A percentile compares a stretch with the other conserved stretches of the same genome.
These are phyloP conservation scores for Podocnemis expansa DNA, from an alignment of 2,113 vertebrate genomes.

Conservation along the genomic window DNA sequence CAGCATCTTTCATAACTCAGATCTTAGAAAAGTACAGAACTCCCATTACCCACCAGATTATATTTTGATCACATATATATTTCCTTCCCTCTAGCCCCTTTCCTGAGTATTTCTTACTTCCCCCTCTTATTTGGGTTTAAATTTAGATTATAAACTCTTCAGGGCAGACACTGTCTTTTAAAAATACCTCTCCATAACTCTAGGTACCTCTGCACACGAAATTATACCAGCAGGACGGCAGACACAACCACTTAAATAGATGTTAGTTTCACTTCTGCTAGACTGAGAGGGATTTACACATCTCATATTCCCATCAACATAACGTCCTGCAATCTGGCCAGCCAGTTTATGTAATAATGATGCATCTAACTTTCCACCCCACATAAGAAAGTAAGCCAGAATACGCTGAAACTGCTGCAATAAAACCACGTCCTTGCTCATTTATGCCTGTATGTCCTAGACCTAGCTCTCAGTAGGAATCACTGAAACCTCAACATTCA, in stretches of 20 bases:
- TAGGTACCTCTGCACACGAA: background rate
- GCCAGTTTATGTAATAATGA: constrained; percentile 59
- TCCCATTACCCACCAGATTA: background rate
- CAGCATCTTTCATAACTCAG: background rate
- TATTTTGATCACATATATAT: background rate
- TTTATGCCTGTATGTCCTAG: background rate
- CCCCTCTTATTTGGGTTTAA: background rate
- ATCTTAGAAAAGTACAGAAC: background rate
- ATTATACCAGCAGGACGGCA: background rate
- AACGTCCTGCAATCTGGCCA: constrained; percentile 58
- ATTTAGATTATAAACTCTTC: background rate
- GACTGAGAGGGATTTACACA: constrained; percentile 19
- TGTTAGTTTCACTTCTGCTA: background rate
- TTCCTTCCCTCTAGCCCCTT: background rate
- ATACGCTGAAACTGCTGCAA: constrained; percentile 35
- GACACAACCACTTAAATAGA: background rate
- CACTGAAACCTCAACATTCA: background rate
- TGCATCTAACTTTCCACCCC: constrained; percentile 53
- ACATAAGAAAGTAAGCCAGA: constrained; percentile 11
- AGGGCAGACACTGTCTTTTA: background rate
- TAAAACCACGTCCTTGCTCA: background rate
- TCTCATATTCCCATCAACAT: background rate
- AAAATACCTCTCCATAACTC: background rate
- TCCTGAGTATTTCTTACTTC: background rate
- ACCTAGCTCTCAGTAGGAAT: background rate